Conservation (phyloP, 1,140 invertebrate genomes). For the Drosophila malerkotliana region DNA sequence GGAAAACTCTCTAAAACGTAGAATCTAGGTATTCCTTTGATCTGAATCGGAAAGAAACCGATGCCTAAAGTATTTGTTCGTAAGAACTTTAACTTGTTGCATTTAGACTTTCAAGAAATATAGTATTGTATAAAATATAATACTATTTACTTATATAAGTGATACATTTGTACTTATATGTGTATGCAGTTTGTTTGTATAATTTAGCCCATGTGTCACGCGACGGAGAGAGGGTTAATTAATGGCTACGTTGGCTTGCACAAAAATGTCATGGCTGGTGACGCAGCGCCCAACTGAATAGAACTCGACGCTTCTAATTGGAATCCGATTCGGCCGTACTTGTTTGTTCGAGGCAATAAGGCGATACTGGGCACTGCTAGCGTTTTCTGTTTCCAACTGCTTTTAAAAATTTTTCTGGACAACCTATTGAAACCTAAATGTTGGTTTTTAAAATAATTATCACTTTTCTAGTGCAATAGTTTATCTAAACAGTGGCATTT, state of each 20-base stretch:
- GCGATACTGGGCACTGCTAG: conserved; percentile 34
- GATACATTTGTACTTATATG: background rate
- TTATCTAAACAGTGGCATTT: too few relatives aligned
- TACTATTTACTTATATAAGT: too few relatives aligned
- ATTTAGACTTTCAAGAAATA: too few relatives aligned
- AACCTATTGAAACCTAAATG: background rate
- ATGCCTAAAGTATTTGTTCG: too few relatives aligned
- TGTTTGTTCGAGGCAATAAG: conserved; percentile 58
- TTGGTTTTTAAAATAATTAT: too few relatives aligned
- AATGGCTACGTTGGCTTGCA: conserved; percentile 70
- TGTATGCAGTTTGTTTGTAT: conserved; percentile 30
- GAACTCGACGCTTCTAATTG: conserved; percentile 78
- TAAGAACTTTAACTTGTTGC: too few relatives aligned
- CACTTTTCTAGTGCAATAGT: too few relatives aligned
- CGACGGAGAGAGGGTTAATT: conserved; percentile 66
- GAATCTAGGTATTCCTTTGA: background rate
- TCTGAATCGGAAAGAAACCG: background rate
- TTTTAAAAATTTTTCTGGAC: conserved; percentile 8
- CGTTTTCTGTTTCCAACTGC: conserved; percentile 13
- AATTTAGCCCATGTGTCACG: conserved; percentile 68
- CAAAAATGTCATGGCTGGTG: conserved; percentile 75
- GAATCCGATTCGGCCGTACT: conserved; percentile 53
- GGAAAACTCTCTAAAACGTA: background rate
- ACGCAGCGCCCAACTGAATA: conserved; percentile 76
- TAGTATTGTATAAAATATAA: too few relatives aligned